Evolutionary conservation across 2,888 invertebrate genomes (phyloP), one percentile per base, ranked within the genome.

Genomic region (Sarcophaga caerulescens): DNA sequence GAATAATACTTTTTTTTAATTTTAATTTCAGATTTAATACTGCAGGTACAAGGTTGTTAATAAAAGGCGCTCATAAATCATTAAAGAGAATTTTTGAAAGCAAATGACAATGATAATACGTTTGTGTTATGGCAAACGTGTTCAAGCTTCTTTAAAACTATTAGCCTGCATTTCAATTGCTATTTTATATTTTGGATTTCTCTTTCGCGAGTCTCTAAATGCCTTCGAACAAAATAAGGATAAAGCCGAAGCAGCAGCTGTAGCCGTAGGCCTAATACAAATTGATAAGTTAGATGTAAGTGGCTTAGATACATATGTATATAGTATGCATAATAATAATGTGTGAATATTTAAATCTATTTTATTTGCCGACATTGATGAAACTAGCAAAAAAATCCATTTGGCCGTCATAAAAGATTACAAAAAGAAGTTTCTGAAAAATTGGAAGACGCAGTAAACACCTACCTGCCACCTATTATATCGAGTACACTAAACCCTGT

Each of bases 401-500:
- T 88, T 0, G 86, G 69, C 11, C 14, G 21, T 21, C 21, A 60
- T n/a, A 87, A 87, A 81, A 85, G 81, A 23, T 69, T 75, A 52
- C 89, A 89, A 2, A 90, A 90, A 35, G 89, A 90, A 19, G 3
- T 45, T 12, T 19, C 23, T n/a, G 23, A 19, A 1, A 70, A 68
- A 23, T 0, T 66, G 12, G 60, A 81, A 57, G 59, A 63, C 59
- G 21, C 71, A 3, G 23, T 59, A 23, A 52, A 47, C 68, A 14
- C 83, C 0, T 35, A 88, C 4, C 45, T 60, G 35, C 80, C 88
- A 45, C 73, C 85, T 52, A 21, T 74, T 4, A 70, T 88, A 10
- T 77, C 89, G 8, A 92, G 90, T 83, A 93, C 93, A 2, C 81
- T 93, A 5, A 93, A 93, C 90, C 93, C 93, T 6, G 92, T 93